These are phyloP conservation scores for Leptopterna dolabrata DNA, from an alignment of 2,888 invertebrate species.

Conservation along the genomic window DNA sequence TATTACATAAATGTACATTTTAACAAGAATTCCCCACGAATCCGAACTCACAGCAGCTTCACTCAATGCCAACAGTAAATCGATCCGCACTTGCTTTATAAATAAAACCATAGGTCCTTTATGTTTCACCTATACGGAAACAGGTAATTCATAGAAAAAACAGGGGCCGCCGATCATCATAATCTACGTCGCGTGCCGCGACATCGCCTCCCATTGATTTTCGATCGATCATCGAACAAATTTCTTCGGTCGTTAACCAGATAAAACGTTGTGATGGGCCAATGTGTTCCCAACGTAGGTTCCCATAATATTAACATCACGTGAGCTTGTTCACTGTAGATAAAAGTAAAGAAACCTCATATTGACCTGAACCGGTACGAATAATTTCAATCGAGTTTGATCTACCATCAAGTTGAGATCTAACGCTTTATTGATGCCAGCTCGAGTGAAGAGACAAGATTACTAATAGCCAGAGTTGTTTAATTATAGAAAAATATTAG, in stretches of 20 bases:
- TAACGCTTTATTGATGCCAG: background rate
- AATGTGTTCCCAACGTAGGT: background rate
- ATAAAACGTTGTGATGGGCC: background rate
- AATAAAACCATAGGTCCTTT: background rate
- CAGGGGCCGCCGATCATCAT: background rate
- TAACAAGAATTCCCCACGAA: too few relatives aligned
- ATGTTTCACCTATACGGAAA: background rate
- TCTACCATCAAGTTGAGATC: background rate
- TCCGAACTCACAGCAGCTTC: too few relatives aligned
- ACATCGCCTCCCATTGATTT: conserved; percentile 9
- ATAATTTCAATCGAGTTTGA: background rate
- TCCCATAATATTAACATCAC: background rate
- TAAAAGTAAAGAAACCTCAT: background rate
- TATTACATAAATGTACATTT: too few relatives aligned
- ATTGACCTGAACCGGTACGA: too few relatives aligned
- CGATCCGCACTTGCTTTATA: background rate
- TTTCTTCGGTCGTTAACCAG: background rate
- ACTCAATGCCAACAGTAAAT: background rate
- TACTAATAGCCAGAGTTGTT: background rate
- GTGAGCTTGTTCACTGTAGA: background rate
- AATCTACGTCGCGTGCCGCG: background rate
- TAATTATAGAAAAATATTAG: conserved; percentile 27
- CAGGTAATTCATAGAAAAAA: background rate
- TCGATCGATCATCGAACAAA: conserved; percentile 29
- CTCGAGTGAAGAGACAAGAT: background rate